Evolutionary conservation across 2,888 invertebrate genomes (phyloP).

Genomic region (Allolobophora icterica): DNA sequence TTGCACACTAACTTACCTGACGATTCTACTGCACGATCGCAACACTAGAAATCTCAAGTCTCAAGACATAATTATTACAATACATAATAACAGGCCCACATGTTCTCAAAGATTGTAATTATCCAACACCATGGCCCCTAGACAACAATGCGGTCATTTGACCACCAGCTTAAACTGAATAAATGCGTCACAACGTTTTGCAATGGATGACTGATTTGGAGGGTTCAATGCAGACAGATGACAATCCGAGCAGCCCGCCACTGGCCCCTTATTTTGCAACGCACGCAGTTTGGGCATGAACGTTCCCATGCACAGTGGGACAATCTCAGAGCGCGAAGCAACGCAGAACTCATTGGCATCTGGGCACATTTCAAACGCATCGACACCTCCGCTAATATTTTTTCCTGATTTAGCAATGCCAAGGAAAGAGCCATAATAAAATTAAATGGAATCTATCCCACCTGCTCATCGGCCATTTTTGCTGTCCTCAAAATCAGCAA

Average conservation of each 20-base stretch:
- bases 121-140: neutral
- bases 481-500: constrained; percentile 13
- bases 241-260: neutral
- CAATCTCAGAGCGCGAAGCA: neutral
- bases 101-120: neutral
- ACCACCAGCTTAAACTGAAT: neutral
- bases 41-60: neutral
- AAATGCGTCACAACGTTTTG: neutral
- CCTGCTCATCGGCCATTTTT: constrained; percentile 18
- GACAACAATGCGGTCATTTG: neutral
- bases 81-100: neutral
- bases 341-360: neutral
- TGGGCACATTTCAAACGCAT: neutral
- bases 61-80: neutral
- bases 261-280: neutral
- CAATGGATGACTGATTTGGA: neutral
- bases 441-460: constrained; percentile 12
- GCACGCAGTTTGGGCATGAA: neutral
- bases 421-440: neutral
- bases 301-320: neutral
- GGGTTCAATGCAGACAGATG: neutral
- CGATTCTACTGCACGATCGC: neutral
- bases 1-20: no score
- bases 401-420: neutral
- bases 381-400: neutral